These are phyloP conservation scores for Proisotoma minuta DNA, from an alignment of 2,888 invertebrate genomes.

Conservation along the genomic window DNA sequence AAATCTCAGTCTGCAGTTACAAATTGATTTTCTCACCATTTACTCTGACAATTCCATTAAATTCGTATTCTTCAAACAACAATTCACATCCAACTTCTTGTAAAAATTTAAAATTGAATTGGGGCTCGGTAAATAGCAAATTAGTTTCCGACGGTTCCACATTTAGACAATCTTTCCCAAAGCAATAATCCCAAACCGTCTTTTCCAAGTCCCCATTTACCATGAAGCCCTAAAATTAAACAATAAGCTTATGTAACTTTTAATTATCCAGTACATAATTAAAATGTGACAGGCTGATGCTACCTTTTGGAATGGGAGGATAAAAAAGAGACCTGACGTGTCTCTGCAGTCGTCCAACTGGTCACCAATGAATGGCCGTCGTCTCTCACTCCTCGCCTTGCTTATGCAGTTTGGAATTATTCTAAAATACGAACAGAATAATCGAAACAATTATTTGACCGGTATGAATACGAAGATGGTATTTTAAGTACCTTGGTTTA, in stretches of 20 bases:
- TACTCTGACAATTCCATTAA: conserved; percentile 71
- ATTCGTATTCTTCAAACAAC: conserved; percentile 95
- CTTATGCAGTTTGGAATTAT: conserved; percentile 90
- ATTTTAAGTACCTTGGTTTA: conserved; percentile 62
- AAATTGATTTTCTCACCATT: conserved; percentile 55
- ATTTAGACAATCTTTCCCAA: conserved; percentile 76
- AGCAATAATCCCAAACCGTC: conserved; percentile 91
- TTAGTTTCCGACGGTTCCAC: conserved; percentile 72
- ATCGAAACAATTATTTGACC: background rate
- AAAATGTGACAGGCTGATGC: background rate
- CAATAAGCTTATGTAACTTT: background rate
- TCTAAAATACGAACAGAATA: conserved; percentile 50
- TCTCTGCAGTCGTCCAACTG: conserved; percentile 97
- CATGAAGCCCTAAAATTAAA: conserved; percentile 64
- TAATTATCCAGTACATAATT: background rate
- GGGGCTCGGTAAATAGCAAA: conserved; percentile 86
- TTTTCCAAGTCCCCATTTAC: conserved; percentile 96
- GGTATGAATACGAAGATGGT: background rate
- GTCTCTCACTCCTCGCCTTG: conserved; percentile 94
- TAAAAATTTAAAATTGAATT: conserved; percentile 84
- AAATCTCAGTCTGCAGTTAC: conserved; percentile 8
- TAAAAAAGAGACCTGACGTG: conserved; percentile 87
- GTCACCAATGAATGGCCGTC: conserved; percentile 85
- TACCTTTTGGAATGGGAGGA: conserved; percentile 83
- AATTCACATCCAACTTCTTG: conserved; percentile 94